These are phyloP conservation scores for Willowsia nigromaculata DNA, from an alignment of 2,888 invertebrate genomes.

Conservation along the genomic window DNA sequence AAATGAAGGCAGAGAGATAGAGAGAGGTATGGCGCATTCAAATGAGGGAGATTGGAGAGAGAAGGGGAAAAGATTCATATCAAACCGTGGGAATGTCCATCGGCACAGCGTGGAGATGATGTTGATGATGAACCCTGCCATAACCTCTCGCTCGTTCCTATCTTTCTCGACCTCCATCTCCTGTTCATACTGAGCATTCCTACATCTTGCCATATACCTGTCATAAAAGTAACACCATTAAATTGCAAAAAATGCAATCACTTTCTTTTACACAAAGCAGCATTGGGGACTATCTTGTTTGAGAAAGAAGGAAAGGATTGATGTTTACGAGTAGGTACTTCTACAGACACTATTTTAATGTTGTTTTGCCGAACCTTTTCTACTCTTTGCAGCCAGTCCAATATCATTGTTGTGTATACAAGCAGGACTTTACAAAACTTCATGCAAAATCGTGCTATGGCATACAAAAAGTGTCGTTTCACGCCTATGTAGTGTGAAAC, in stretches of 20 bases:
- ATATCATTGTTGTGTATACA: neutral
- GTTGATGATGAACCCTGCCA: constrained; percentile 53
- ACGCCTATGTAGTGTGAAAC: neutral
- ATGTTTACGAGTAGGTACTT: neutral
- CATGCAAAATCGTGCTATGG: neutral
- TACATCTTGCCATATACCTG: constrained; percentile 18
- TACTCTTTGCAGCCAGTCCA: no score
- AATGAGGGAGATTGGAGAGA: constrained; percentile 51
- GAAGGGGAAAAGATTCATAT: constrained; percentile 51
- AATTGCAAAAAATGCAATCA: neutral
- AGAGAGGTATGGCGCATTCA: constrained; percentile 54
- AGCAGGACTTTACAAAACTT: neutral
- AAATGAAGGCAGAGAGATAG: constrained; percentile 35
- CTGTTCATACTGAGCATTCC: neutral
- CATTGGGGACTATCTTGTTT: neutral
- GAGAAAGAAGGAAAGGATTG: neutral
- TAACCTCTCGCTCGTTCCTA: constrained; percentile 45
- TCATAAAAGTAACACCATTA: constrained; percentile 59
- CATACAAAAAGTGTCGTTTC: neutral
- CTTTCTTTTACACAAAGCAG: neutral
- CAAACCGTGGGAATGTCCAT: constrained; percentile 72
- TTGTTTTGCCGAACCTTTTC: neutral
- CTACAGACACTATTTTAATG: neutral
- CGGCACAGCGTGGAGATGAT: constrained; percentile 39
- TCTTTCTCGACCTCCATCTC: neutral